These are phyloP conservation scores for Semicossyphus pulcher DNA, from an alignment of 2,113 vertebrate species.

Conservation along the genomic window DNA sequence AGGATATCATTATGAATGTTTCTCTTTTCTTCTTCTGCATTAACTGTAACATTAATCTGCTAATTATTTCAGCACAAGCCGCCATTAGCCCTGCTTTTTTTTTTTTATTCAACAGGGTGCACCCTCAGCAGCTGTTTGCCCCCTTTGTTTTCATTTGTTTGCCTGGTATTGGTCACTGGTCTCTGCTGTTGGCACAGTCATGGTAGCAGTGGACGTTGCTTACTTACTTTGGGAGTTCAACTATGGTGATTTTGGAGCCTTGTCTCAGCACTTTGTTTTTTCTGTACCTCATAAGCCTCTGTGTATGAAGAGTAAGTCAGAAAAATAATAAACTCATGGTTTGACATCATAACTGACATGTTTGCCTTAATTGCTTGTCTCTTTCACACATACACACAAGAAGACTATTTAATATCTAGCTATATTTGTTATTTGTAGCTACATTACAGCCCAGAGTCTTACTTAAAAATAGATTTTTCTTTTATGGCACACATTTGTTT, in stretches of 20 bases:
- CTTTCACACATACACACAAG: not conserved
- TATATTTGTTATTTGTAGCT: not conserved
- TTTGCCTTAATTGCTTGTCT: not conserved
- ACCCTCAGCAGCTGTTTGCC: conserved; percentile 39
- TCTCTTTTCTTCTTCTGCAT: not conserved
- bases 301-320: conserved; percentile 70
- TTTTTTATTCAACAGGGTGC: conserved; percentile 13
- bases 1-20: not conserved
- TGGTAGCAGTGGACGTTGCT: conserved; percentile 63
- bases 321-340: conserved; percentile 81
- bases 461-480: not conserved
- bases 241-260: conserved; percentile 71
- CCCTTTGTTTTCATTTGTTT: conserved; percentile 20
- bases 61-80: conserved; percentile 62
- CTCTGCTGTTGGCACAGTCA: conserved; percentile 57
- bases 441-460: too few species aligned
- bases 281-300: conserved; percentile 85
- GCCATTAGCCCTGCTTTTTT: conserved; percentile 38
- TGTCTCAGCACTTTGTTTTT: conserved; percentile 84
- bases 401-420: not conserved
- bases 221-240: conserved; percentile 65
- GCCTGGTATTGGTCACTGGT: conserved; percentile 58
- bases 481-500: not conserved
- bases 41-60: not conserved
- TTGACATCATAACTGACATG: conserved; percentile 51